Percentiles rank a stretch among this genome's conserved stretches.
These are phyloP conservation scores for Entelurus aequoreus DNA, from an alignment of 2,113 vertebrate genomes.

Conservation along the genomic window DNA sequence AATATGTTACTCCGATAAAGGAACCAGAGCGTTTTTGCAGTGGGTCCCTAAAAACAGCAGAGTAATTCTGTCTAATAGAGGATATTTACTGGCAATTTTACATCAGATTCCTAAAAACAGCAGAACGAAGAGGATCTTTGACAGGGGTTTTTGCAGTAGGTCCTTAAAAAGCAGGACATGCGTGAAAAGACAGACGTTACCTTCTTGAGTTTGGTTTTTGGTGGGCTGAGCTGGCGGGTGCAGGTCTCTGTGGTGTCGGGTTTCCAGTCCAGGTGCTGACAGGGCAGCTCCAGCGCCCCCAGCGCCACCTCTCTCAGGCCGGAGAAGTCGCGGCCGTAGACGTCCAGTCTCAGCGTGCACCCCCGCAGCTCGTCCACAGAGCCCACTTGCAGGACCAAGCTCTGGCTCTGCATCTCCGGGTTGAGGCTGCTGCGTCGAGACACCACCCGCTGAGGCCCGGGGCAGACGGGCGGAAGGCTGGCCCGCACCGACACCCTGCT, in stretches of 20 bases:
- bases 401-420: slow-evolving; percentile 55
- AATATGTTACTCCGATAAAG: too few species aligned
- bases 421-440: slow-evolving; percentile 56
- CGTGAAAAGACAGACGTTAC: slow-evolving; percentile 36
- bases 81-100: too few species aligned
- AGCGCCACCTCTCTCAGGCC: slow-evolving; percentile 67
- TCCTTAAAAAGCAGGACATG: too few species aligned
- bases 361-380: slow-evolving; percentile 61
- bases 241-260: slow-evolving; percentile 49
- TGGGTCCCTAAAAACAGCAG: too few species aligned
- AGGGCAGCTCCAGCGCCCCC: slow-evolving; percentile 73
- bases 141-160: too few species aligned
- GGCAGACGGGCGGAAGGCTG: slow-evolving; percentile 63
- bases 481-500: slow-evolving; percentile 60
- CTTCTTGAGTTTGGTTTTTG: slow-evolving; percentile 74
- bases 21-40: too few species aligned
- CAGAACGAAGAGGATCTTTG: too few species aligned
- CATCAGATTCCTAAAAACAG: too few species aligned
- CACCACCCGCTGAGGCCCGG: slow-evolving; percentile 24
- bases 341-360: slow-evolving; percentile 66
- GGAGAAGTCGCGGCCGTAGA: slow-evolving; percentile 67
- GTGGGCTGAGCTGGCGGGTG: slow-evolving; percentile 63
- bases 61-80: too few species aligned
- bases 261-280: slow-evolving; percentile 67
- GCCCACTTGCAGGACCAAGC: slow-evolving; percentile 61